phyloP scores from a whole-genome alignment of 1,140 invertebrate genomes.

The Steinernema khuongi region DNA sequence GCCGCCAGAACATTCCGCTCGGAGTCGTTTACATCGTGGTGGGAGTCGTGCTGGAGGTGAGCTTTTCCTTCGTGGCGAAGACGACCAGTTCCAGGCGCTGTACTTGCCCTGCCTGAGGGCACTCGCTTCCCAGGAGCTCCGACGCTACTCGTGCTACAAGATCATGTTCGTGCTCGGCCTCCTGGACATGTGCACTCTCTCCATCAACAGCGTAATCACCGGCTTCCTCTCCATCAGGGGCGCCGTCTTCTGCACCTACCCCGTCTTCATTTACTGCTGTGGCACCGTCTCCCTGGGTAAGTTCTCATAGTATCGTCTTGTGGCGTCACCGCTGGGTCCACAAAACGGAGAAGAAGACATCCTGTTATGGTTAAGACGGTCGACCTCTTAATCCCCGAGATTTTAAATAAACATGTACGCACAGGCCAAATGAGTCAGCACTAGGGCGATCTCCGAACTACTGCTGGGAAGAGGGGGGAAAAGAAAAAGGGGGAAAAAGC shows the following conservation, averaged over 20 bases:
- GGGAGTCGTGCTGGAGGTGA: neutral
- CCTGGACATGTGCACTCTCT: constrained; percentile 9
- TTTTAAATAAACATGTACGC: too few species aligned
- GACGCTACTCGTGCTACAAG: constrained; percentile 16
- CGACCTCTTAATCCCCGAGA: too few species aligned
- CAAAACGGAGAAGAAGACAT: neutral
- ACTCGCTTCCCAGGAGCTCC: neutral
- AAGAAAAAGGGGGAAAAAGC: too few species aligned
- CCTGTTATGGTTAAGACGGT: too few species aligned
- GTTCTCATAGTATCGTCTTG: constrained; percentile 8
- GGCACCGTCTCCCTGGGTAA: neutral
- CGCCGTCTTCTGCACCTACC: constrained; percentile 18
- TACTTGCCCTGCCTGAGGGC: constrained; percentile 12
- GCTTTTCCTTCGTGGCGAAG: neutral
- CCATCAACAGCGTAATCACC: constrained; percentile 15
- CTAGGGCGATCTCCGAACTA: too few species aligned
- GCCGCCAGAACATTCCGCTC: neutral
- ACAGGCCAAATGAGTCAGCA: too few species aligned
- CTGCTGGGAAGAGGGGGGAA: too few species aligned
- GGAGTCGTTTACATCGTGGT: neutral
- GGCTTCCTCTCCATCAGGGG: neutral
- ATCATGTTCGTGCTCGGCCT: constrained; percentile 22
- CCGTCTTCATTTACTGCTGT: neutral
- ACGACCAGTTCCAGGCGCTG: neutral
- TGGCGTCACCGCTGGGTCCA: neutral